These are phyloP conservation scores for Zoanthus sociatus DNA, from an alignment of 92 coral and sea anemone species.

Conservation along the genomic window DNA sequence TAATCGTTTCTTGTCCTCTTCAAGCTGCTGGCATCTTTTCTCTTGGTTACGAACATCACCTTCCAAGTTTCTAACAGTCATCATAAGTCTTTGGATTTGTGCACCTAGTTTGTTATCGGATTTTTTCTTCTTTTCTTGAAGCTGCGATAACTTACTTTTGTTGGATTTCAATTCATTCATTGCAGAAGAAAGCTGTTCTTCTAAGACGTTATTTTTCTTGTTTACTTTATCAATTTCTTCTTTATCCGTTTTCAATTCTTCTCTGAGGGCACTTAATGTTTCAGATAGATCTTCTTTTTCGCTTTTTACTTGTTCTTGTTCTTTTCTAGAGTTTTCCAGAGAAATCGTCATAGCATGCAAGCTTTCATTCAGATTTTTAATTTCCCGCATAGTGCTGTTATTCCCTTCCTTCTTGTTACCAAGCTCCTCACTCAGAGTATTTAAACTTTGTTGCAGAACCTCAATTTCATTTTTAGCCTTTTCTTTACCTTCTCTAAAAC, in stretches of 20 bases:
- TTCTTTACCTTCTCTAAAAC: constrained; percentile 53
- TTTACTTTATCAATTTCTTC: neutral
- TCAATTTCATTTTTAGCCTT: neutral
- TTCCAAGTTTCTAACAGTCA: constrained; percentile 61
- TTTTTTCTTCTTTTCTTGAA: constrained; percentile 68
- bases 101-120: constrained; percentile 72
- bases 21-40: constrained; percentile 67
- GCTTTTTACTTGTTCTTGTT: constrained; percentile 40
- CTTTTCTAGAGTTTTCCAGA: constrained; percentile 46
- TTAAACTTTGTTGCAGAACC: constrained; percentile 9
- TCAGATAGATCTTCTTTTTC: constrained; percentile 25
- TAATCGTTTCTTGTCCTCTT: constrained; percentile 68
- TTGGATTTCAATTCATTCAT: constrained; percentile 4
- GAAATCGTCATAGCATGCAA: constrained; percentile 3
- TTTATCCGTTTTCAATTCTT: constrained; percentile 11
- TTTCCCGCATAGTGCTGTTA: constrained; percentile 33
- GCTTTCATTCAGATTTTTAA: constrained; percentile 26
- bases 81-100: constrained; percentile 65
- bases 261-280: neutral
- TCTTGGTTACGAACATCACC: constrained; percentile 62
- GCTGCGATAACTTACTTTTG: constrained; percentile 63
- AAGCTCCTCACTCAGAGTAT: constrained; percentile 27
- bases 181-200: constrained; percentile 21
- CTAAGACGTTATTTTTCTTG: constrained; percentile 10
- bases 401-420: constrained; percentile 34